Evolutionary conservation across 2,797 vertebrate genomes (phyloP).

Genomic region (Atherinosoma microstoma): DNA sequence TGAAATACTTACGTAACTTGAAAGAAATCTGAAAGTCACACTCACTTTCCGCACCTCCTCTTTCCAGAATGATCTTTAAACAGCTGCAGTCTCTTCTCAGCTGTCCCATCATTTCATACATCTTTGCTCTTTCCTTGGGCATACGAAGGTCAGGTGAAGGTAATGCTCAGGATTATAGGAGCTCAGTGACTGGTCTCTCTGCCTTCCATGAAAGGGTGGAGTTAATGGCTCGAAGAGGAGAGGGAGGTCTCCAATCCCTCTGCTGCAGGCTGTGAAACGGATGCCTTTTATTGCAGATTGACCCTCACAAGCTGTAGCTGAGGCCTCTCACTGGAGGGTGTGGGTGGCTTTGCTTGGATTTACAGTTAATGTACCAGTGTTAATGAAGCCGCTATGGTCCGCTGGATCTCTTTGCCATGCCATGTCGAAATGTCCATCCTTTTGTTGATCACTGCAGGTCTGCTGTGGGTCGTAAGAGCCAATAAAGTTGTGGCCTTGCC

Average conservation of each 20-base stretch:
- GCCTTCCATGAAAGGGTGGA: slow-evolving; percentile 80
- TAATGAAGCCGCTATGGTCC: slow-evolving; percentile 80
- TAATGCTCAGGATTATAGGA: slow-evolving; percentile 81
- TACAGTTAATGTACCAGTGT: slow-evolving; percentile 84
- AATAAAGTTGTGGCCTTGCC: slow-evolving; percentile 47
- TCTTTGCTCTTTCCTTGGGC: slow-evolving; percentile 61
- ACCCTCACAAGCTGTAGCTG: slow-evolving; percentile 75
- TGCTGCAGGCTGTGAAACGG: slow-evolving; percentile 79
- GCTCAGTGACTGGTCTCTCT: slow-evolving; percentile 74
- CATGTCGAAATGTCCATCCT: slow-evolving; percentile 54
- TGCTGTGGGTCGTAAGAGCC: slow-evolving; percentile 55
- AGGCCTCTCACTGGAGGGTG: slow-evolving; percentile 57
- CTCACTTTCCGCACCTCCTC: slow-evolving; percentile 4
- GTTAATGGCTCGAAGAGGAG: slow-evolving; percentile 84
- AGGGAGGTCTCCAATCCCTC: slow-evolving; percentile 80
- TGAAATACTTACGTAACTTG: neutral
- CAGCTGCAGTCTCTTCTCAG: slow-evolving; percentile 48
- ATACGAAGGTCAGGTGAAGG: slow-evolving; percentile 82
- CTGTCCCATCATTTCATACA: slow-evolving; percentile 55
- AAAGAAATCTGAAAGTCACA: slow-evolving; percentile 27
- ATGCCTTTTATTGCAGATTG: slow-evolving; percentile 86
- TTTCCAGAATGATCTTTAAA: slow-evolving; percentile 32
- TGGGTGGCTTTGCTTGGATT: slow-evolving; percentile 71
- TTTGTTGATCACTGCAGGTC: slow-evolving; percentile 57
- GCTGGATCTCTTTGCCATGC: slow-evolving; percentile 51